Evolutionary conservation across 2,888 invertebrate species (phyloP).

Genomic region (Crocallis elinguaria): DNA sequence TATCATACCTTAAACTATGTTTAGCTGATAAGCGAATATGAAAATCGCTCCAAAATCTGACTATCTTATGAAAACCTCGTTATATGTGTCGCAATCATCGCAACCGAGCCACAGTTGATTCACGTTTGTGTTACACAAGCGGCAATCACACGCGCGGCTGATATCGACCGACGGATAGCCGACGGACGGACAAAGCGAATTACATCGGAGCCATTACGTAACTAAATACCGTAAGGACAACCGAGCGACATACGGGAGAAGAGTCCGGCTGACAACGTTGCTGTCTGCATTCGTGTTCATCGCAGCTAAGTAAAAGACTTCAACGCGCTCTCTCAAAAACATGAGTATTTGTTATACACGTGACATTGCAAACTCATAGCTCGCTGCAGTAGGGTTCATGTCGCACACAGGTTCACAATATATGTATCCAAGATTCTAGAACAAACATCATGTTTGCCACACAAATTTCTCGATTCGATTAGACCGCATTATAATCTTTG

Average conservation of each 20-base stretch:
- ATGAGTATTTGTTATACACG: too few relatives aligned
- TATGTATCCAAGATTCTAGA: too few relatives aligned
- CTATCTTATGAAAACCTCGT: not conserved
- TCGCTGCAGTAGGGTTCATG: too few relatives aligned
- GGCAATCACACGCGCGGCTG: conserved; percentile 7
- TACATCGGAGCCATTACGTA: conserved; percentile 6
- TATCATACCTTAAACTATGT: too few relatives aligned
- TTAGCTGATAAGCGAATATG: not conserved
- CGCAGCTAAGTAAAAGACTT: not conserved
- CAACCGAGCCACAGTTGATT: not conserved
- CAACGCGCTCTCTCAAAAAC: not conserved
- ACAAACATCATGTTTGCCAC: too few relatives aligned
- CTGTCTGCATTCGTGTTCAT: not conserved
- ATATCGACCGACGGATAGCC: conserved; percentile 8
- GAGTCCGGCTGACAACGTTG: not conserved
- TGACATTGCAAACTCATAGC: too few relatives aligned
- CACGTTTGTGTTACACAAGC: not conserved
- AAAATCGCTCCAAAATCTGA: not conserved
- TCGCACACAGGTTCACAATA: too few relatives aligned
- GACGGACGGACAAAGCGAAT: conserved; percentile 12
- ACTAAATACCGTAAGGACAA: conserved; percentile 15
- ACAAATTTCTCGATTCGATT: too few relatives aligned
- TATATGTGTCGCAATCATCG: not conserved
- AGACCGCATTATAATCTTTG: too few relatives aligned
- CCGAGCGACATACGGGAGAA: not conserved